Evolutionary conservation across 2,797 vertebrate species (phyloP), one percentile per base, ranked within the genome.

Genomic region (Taeniopygia guttata): DNA sequence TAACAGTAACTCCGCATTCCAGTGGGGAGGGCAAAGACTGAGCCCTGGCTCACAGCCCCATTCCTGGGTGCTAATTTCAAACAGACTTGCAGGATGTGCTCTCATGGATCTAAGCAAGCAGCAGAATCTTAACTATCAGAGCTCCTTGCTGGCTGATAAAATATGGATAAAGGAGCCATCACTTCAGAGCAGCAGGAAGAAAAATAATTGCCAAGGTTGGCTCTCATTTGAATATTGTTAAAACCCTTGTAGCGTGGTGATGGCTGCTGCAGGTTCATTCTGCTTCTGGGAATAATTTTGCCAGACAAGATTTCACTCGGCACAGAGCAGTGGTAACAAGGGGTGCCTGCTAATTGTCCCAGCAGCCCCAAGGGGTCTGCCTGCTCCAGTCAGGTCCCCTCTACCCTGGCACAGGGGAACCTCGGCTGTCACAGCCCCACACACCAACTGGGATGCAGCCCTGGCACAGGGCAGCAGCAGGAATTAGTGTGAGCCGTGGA

Each of bases 151-250:
- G 95, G 80, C 88, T 94, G 96, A 96, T 97, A 95, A 96, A 96
- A 97, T 97, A 97, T 97, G 94, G 91, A 96, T 97, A 96, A 96
- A 95, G 96, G 96, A 96, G 80, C 90, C 96, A 93, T 94, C 96
- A 88, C 94, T 95, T 94, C 70, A 66, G 87, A 97, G 85, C 92
- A 95, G 96, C 95, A 78, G 96, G 96, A 94, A 93, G 94, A 90
- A 93, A 96, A 96, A 97, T 96, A 97, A 96, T 97, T 97, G 96
- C 91, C 85, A 67, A 89, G 87, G 87, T 84, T 96, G 94, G 91
- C 74, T 96, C 91, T 96, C 83, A 96, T 96, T 94, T 94, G 92
- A 95, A 96, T 93, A 92, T 91, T 95, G 87, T 95, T 95, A 79
- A 83, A 76, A 70, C 83, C 85, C 73, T 64, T 8, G 43, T 64